These are phyloP conservation scores for Xanthorhoe spadicearia DNA, from an alignment of 2,888 invertebrate genomes.

Conservation along the genomic window DNA sequence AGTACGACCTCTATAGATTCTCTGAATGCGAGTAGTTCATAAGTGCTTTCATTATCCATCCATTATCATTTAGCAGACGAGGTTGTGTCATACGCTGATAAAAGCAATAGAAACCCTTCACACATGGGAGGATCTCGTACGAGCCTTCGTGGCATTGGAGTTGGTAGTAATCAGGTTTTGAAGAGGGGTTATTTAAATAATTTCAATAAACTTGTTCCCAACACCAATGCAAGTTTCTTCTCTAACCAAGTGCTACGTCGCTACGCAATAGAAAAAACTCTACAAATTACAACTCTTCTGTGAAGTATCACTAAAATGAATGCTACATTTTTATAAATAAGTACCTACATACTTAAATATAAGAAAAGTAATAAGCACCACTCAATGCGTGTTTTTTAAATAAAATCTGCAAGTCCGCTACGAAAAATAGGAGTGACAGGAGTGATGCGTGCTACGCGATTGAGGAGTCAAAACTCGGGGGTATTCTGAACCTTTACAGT, in stretches of 20 bases:
- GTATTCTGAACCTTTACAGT: background rate
- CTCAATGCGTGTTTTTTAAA: no score
- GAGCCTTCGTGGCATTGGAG: background rate
- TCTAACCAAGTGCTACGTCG: slow-evolving; percentile 2
- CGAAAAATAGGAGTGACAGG: background rate
- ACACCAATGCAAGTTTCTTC: background rate
- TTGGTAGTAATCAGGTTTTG: slow-evolving; percentile 11
- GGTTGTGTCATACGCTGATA: slow-evolving; percentile 22
- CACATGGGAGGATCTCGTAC: background rate
- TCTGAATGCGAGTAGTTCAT: slow-evolving; percentile 19
- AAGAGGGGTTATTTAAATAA: background rate
- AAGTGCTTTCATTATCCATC: slow-evolving; percentile 29
- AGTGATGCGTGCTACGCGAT: background rate
- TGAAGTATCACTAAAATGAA: background rate
- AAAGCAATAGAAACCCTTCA: slow-evolving; percentile 15
- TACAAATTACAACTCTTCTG: background rate
- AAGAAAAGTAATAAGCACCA: no score
- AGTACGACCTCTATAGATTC: background rate
- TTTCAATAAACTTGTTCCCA: background rate
- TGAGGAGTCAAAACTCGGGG: background rate
- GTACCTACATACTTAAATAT: no score
- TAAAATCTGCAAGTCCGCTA: background rate
- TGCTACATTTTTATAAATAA: no score
- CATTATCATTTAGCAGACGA: slow-evolving; percentile 16
- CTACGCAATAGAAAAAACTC: background rate